Conservation (phyloP, 2,113 vertebrate genomes). For the Apteryx owenii region DNA sequence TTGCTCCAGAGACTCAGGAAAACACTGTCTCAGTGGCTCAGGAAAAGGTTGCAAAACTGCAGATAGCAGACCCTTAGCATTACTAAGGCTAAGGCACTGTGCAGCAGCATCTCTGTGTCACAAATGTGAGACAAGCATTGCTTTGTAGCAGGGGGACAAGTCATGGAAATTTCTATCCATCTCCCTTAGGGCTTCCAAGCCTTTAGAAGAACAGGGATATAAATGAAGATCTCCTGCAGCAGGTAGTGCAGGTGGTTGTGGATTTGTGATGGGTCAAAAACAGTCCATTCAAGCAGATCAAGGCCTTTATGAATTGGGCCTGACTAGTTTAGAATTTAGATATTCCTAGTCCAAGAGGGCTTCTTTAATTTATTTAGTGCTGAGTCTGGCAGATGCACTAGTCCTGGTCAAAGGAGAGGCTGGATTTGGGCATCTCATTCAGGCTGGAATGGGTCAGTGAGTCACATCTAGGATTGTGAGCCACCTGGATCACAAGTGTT, state of each 20-base stretch:
- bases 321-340: neutral
- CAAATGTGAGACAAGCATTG: neutral
- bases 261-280: slow-evolving; percentile 39
- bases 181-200: neutral
- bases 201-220: neutral
- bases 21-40: slow-evolving; percentile 31
- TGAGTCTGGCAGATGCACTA: slow-evolving; percentile 4
- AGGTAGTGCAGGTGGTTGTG: neutral
- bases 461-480: neutral
- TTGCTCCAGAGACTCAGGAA: slow-evolving; percentile 45
- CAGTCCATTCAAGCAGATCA: neutral
- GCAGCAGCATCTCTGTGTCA: neutral
- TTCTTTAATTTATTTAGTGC: neutral
- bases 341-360: neutral
- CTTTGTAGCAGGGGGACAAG: slow-evolving; percentile 36
- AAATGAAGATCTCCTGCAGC: neutral
- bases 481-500: neutral
- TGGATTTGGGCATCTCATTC: neutral
- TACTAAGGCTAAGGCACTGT: neutral
- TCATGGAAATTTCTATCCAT: neutral
- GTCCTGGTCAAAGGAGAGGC: slow-evolving; percentile 12
- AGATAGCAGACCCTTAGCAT: neutral
- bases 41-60: neutral
- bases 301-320: neutral
- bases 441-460: neutral